Evolutionary conservation across 2,797 vertebrate species (phyloP), one percentile per base, ranked within the genome.

Genomic region (Staurois parvus): DNA sequence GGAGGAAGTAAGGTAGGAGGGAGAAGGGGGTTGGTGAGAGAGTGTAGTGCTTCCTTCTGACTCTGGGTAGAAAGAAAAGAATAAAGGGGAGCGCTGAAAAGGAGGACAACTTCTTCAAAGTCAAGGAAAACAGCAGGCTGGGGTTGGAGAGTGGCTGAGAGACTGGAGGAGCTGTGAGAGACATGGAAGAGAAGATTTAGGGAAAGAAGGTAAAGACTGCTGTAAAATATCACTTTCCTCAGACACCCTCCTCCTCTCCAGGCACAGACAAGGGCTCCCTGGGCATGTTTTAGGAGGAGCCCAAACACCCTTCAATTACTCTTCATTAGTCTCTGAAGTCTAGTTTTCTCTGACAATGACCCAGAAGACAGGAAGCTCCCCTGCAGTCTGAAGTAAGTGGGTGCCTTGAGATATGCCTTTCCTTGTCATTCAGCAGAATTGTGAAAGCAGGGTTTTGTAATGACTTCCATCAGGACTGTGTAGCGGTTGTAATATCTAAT

Each of bases 1-100:
- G 59, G 79, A 88, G 84, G 77, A 79, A 85, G 87, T 83, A 73
- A 78, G 45, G 52, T 28, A 48, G 87, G 75, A 82, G 79, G 37
- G 80, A 34, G 64, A 66, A 29, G 59, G 56, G 72, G 37, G 67
- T 19, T 11, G 32, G 21, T 2, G 70, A 28, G 59, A n/a, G 68
- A 37, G 26, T 59, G 30, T 59, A 26, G 15, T 64, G 84, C 78
- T 73, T 78, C 40, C 62, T 74, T 29, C 68, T 56, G 24, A 15
- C 34, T 64, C 68, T 59, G 3, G 66, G 52, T n/a, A 68, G 21
- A 74, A 29, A 78, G 30, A 26, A 28, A 48, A 72, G 76, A 76
- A 59, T 30, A 52, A 64, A 78, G 67, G 24, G 30, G 28, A 79
- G 68, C 24, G 59, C 7, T 48, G 68, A 26, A 45, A 73, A 19